These are phyloP conservation scores for Morinoia aosen DNA, from an alignment of 2,888 invertebrate genomes.

Conservation along the genomic window DNA sequence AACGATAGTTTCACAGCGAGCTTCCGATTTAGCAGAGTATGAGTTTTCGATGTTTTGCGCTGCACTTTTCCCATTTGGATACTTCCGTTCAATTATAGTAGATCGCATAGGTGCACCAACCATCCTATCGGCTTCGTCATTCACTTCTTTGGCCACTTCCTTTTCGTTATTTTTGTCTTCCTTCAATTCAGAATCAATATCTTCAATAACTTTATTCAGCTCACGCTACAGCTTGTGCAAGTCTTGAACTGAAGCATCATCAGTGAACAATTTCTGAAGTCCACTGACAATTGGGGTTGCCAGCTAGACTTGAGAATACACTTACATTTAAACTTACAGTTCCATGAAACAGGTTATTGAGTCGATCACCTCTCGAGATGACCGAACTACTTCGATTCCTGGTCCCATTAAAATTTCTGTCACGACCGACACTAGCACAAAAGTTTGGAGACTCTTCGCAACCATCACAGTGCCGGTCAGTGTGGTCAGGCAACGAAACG, in stretches of 20 bases:
- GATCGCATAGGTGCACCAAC: constrained; percentile 6
- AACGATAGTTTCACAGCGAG: constrained; percentile 46
- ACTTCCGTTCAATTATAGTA: background rate
- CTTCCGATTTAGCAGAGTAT: constrained; percentile 34
- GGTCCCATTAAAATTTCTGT: constrained; percentile 39
- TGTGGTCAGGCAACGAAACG: background rate
- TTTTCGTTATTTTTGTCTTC: constrained; percentile 26
- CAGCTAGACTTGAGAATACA: constrained; percentile 35
- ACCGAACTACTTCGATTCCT: constrained; percentile 2
- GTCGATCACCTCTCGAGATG: background rate
- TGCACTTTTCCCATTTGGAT: background rate
- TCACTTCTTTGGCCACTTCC: constrained; percentile 41
- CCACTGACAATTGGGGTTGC: background rate
- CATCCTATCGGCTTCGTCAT: constrained; percentile 36
- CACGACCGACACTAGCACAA: background rate
- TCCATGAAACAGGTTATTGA: constrained; percentile 51
- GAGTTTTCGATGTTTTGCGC: constrained; percentile 18
- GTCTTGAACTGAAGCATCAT: constrained; percentile 20
- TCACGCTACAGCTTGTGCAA: constrained; percentile 14
- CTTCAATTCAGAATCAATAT: constrained; percentile 8
- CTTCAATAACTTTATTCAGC: background rate
- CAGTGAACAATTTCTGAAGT: constrained; percentile 26
- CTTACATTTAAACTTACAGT: constrained; percentile 21
- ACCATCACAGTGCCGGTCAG: background rate
- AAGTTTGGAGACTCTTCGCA: constrained; percentile 29